Percentiles rank a stretch among this genome's conserved stretches.
Evolutionary conservation across 2,797 vertebrate genomes (phyloP).

Genomic region (Coregonus ussuriensis): DNA sequence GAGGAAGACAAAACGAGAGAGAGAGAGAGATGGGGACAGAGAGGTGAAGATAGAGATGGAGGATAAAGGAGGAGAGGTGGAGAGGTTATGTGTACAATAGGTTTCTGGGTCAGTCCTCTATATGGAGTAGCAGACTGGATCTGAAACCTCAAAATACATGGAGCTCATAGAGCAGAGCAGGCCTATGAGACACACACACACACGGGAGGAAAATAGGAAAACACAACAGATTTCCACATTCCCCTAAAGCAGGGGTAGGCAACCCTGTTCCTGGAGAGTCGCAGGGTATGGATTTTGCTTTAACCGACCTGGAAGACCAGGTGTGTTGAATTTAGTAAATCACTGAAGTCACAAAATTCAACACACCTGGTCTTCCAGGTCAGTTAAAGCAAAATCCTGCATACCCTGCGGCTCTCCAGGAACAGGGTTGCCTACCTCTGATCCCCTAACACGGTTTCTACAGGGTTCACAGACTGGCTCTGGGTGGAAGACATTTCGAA

Average conservation of each 20-base stretch:
- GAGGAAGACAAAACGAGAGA: conserved; percentile 15
- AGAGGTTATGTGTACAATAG: neutral
- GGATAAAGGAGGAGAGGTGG: conserved; percentile 15
- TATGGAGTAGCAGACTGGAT: neutral
- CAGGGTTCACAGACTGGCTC: neutral
- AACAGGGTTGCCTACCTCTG: neutral
- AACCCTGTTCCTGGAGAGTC: no score
- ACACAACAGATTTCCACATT: conserved; percentile 38
- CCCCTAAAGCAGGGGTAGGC: no score
- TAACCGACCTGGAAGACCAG: no score
- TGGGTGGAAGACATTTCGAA: neutral
- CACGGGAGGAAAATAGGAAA: neutral
- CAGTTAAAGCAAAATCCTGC: no score
- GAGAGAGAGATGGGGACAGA: neutral
- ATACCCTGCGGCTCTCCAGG: no score
- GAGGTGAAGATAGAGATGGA: no score
- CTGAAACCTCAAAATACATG: neutral
- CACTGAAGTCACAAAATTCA: no score
- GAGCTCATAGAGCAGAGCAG: neutral
- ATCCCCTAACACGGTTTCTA: neutral
- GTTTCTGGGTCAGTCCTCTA: neutral
- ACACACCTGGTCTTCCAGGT: no score
- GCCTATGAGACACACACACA: conserved; percentile 15
- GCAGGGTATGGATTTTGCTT: no score
- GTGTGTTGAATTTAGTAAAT: no score